phyloP scores from a whole-genome alignment of 2,797 vertebrate species.

The Allobates femoralis region DNA sequence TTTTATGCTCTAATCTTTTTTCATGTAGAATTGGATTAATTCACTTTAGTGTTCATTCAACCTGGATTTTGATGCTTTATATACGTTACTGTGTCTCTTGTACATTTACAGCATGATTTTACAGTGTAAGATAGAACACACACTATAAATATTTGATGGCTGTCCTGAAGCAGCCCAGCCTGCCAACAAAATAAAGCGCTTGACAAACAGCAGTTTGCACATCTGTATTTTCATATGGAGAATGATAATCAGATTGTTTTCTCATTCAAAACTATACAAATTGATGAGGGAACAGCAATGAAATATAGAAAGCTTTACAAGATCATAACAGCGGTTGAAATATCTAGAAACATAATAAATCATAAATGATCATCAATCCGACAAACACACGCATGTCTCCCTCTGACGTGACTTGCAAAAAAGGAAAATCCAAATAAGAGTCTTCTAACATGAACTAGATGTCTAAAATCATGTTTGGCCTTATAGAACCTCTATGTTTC shows the following conservation, averaged over 20 bases:
- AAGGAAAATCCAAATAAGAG: neutral
- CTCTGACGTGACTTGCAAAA: neutral
- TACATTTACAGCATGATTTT: slow-evolving; percentile 48
- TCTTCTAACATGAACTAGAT: neutral
- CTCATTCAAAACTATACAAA: neutral
- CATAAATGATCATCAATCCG: slow-evolving; percentile 5
- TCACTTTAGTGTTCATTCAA: slow-evolving; percentile 28
- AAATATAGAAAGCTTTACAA: neutral
- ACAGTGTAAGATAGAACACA: slow-evolving; percentile 41
- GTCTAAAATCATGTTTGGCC: neutral
- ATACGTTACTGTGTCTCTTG: slow-evolving; percentile 26
- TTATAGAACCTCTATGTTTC: neutral
- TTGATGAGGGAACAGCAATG: neutral
- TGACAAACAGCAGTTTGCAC: slow-evolving; percentile 31
- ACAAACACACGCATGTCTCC: neutral
- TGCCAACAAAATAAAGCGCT: slow-evolving; percentile 29
- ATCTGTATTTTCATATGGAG: slow-evolving; percentile 16
- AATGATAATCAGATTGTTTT: slow-evolving; percentile 21
- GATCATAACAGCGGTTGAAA: neutral
- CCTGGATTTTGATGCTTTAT: slow-evolving; percentile 42
- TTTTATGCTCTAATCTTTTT: slow-evolving; percentile 24
- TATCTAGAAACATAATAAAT: neutral
- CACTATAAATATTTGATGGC: slow-evolving; percentile 54
- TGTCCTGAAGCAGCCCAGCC: slow-evolving; percentile 53
- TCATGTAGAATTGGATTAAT: slow-evolving; percentile 31